Base-by-base conservation (phyloP, 35 echinoderm and acorn worm genomes). In the Ptychodera flava region DNA sequence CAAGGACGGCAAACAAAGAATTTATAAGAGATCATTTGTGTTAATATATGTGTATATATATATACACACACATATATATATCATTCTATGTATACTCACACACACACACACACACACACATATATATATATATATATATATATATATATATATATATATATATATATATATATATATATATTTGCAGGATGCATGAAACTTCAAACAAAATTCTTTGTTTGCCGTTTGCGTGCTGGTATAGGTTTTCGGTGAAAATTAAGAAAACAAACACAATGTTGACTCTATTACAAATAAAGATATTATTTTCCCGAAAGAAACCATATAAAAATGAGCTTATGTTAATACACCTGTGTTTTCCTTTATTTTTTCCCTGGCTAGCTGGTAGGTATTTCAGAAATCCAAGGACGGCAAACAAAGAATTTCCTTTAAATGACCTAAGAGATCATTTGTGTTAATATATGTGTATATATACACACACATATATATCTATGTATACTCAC, bases 91-190 rank as follows among this genome's bases (percentile, higher is more conserved):
- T 64, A 64, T 64, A 64, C 22, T 12, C 22, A 64, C 22, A 64
- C 22, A 64, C 22, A 64, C 22, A 64, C 22, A 64, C 22, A 64
- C 22, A 64, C 22, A 64, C 22, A 64, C 22, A 64, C 22, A 64
- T 64, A 64, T 64, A 64, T 64, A 64, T 64, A 64, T 22, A 64
- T 64, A 64, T 64, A 64, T 64, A 64, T 64, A 64, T 64, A 64
- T 64, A 64, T 64, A 64, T 64, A 64, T 64, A 64, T 64, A 64
- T 64, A 64, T 64, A 64, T 64, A 64, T 64, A 64, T 64, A 64
- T 64, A 64, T 64, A 64, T 64, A 64, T 64, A 64, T 64, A 64
- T 64, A 64, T 64, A 64, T 64, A 64, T 64, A 64, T 64, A 64
- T 12, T 64, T 64, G 45, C 45, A 12, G 45, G 45, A 64, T 64